Conservation (phyloP, 2,888 invertebrate species). For the Drosophila macrothrix region DNA sequence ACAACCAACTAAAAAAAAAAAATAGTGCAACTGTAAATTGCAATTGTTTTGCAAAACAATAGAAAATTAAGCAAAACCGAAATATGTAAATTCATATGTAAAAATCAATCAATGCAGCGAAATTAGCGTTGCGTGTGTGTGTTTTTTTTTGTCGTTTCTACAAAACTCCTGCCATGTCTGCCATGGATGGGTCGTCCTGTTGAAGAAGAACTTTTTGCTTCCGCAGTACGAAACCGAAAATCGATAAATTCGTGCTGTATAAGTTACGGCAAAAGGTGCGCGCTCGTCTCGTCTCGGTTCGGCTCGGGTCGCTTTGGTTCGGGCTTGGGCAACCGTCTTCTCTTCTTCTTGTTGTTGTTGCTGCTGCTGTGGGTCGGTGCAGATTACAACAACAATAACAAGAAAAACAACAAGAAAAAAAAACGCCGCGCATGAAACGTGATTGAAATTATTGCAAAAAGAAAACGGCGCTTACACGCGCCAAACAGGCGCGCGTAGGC, state of each 20-base stretch:
- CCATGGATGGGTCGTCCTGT: conserved; percentile 46
- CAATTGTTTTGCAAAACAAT: conserved; percentile 40
- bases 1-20: conserved; percentile 11
- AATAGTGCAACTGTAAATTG: conserved; percentile 43
- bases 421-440: conserved; percentile 67
- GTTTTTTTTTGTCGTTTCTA: conserved; percentile 2
- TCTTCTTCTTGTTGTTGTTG: conserved; percentile 26
- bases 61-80: background rate
- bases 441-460: conserved; percentile 80
- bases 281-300: conserved; percentile 58
- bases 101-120: conserved; percentile 14
- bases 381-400: conserved; percentile 41
- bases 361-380: conserved; percentile 46
- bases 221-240: conserved; percentile 78
- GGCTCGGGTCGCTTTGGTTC: conserved; percentile 22
- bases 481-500: conserved; percentile 67
- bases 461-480: conserved; percentile 75
- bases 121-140: conserved; percentile 4
- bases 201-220: conserved; percentile 68
- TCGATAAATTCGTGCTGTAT: conserved; percentile 84
- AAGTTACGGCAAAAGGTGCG: conserved; percentile 84
- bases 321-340: conserved; percentile 32
- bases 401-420: conserved; percentile 13
- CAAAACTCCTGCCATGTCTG: conserved; percentile 44
- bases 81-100: conserved; percentile 8